Base-by-base conservation (phyloP, 2,113 vertebrate species). In the Plestiodon gilberti region DNA sequence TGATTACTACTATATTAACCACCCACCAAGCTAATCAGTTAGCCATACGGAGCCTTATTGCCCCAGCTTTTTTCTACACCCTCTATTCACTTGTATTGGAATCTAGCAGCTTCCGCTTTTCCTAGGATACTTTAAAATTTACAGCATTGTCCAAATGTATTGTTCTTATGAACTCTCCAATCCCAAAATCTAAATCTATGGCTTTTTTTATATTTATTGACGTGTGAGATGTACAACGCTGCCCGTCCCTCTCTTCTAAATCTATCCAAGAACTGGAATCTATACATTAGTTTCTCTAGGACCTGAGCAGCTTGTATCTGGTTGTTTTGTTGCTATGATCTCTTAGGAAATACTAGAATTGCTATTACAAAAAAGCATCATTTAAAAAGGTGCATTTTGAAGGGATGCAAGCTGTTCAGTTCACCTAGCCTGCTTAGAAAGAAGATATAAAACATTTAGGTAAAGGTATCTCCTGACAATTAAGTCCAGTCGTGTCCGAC, bases 341-440 rank as follows among this genome's bases (percentile, higher is more conserved):
- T 91, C 94, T 92, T 87, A 94, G 83, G 93, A 95, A 93, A 94
- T 94, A 91, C 92, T 89, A 95, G 94, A 89, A n/a, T n/a, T n/a
- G n/a, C n/a, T n/a, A n/a, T n/a, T n/a, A n/a, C n/a, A n/a, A n/a
- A n/a, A n/a, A n/a, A n/a, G n/a, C n/a, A n/a, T n/a, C n/a, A n/a
- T n/a, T n/a, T n/a, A n/a, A n/a, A n/a, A 96, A 94, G 90, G 92
- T 89, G 17, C 95, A 96, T 95, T 95, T 74, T 95, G 90, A 90
- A 91, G 93, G 1, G 57, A 90, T 92, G 91, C 64, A 90, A 90
- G 85, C 83, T 93, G 74, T 83, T 73, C 85, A 91, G 87, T 40
- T 86, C 35, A 59, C 82, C 81, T 69, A 3, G 4, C n/a, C 83
- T 71, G 64, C 55, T 70, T 85, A 90, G 76, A 88, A 84, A 40